Percentiles rank a stretch among this genome's conserved stretches.
phyloP scores from a whole-genome alignment of 2,797 vertebrate species.

The Orestias chungarensis region DNA sequence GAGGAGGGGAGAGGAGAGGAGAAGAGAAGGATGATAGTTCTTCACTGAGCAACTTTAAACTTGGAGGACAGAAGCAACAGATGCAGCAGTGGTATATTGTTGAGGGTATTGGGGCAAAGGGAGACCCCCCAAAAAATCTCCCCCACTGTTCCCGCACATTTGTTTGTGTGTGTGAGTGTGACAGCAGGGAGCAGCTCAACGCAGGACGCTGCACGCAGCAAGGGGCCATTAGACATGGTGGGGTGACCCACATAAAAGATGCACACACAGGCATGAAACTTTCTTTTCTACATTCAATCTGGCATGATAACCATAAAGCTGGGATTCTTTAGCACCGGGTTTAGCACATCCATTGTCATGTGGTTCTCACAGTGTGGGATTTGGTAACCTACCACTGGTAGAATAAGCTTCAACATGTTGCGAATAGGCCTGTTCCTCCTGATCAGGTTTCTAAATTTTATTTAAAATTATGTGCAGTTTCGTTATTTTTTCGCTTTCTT shows the following conservation, averaged over 20 bases:
- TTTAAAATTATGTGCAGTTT: constrained; percentile 11
- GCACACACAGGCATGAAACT: constrained; percentile 59
- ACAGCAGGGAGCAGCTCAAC: constrained; percentile 80
- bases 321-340: constrained; percentile 67
- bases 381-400: constrained; percentile 46
- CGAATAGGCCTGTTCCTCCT: constrained; percentile 41
- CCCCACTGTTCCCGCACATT: constrained; percentile 64
- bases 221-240: constrained; percentile 88
- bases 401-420: constrained; percentile 49
- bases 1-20: constrained; percentile 38
- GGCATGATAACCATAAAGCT: constrained; percentile 79
- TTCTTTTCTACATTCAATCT: constrained; percentile 70
- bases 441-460: constrained; percentile 16
- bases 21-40: constrained; percentile 57
- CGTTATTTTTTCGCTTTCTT: constrained; percentile 1
- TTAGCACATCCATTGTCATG: constrained; percentile 70
- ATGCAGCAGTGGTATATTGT: constrained; percentile 74
- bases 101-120: constrained; percentile 78
- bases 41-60: constrained; percentile 78
- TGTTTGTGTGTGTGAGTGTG: constrained; percentile 74
- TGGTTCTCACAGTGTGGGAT: constrained; percentile 67
- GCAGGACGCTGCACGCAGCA: constrained; percentile 82
- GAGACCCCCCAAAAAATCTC: constrained; percentile 81
- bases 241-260: constrained; percentile 86
- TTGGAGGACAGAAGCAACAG: constrained; percentile 78